Evolutionary conservation across 2,888 invertebrate genomes (phyloP).

Genomic region (Chrysolina americana): DNA sequence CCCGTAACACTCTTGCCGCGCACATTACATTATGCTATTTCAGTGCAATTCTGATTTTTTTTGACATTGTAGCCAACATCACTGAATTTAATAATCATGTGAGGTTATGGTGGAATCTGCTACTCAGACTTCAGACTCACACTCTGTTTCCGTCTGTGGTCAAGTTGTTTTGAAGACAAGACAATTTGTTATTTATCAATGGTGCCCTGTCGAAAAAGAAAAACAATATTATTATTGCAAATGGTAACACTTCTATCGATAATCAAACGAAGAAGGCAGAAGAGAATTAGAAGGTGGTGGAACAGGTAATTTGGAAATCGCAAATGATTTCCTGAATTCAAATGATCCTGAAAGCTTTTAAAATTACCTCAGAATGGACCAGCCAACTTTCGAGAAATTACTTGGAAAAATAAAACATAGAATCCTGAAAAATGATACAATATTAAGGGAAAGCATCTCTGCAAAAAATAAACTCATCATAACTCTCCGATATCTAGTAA

Average conservation of each 20-base stretch:
- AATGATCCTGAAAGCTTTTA: neutral
- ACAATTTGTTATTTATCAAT: neutral
- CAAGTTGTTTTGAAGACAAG: neutral
- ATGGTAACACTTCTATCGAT: neutral
- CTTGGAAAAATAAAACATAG: constrained; percentile 36
- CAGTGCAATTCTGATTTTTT: too few relatives aligned
- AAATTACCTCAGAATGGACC: constrained; percentile 35
- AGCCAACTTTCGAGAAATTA: constrained; percentile 32
- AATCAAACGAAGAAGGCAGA: neutral
- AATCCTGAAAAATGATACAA: too few relatives aligned
- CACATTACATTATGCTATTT: too few relatives aligned
- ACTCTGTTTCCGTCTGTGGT: neutral
- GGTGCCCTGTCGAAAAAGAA: neutral
- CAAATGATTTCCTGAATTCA: neutral
- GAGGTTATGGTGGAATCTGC: neutral
- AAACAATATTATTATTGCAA: neutral
- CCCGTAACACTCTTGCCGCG: too few relatives aligned
- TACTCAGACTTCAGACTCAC: neutral
- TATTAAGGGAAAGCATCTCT: neutral
- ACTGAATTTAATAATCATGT: neutral
- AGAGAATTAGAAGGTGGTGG: constrained; percentile 1
- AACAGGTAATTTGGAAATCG: neutral
- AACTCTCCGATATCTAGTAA: constrained; percentile 41
- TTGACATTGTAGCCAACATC: neutral
- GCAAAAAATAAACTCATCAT: constrained; percentile 34